A percentile compares a stretch with the other conserved stretches of the same genome.
Conservation (phyloP, 2,797 vertebrate species). For the Centropyge bicolor region DNA sequence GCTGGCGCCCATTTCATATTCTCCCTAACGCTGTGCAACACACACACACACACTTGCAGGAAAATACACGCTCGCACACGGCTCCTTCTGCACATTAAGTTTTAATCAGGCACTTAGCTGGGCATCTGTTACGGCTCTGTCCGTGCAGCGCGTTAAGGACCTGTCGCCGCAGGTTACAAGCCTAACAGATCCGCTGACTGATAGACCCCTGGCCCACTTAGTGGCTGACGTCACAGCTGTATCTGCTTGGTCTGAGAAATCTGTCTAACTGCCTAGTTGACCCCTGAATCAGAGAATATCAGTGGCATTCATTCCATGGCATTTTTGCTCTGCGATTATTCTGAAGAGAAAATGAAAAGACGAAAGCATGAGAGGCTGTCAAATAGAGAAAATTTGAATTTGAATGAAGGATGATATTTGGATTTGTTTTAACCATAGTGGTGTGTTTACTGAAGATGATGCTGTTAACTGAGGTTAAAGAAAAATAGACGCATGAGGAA, state of each 20-base stretch:
- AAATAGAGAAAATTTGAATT: not conserved
- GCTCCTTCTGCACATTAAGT: constrained; percentile 84
- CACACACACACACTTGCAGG: constrained; percentile 37
- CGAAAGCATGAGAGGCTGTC: not conserved
- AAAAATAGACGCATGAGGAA: not conserved
- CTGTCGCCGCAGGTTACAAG: constrained; percentile 80
- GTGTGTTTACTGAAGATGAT: constrained; percentile 1
- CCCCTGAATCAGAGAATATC: constrained; percentile 33
- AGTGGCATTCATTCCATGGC: constrained; percentile 11
- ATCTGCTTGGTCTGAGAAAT: constrained; percentile 39
- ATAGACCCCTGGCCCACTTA: constrained; percentile 81
- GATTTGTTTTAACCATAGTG: constrained; percentile 4
- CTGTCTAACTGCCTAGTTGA: constrained; percentile 40
- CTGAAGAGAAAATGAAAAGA: constrained; percentile 12
- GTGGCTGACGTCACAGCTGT: constrained; percentile 63
- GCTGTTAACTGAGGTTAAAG: not conserved
- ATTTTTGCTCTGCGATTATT: constrained; percentile 12
- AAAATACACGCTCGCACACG: constrained; percentile 46
- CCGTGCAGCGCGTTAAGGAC: constrained; percentile 76
- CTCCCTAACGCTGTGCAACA: constrained; percentile 50
- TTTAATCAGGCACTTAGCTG: constrained; percentile 88
- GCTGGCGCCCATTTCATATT: constrained; percentile 77
- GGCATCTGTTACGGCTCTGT: constrained; percentile 87
- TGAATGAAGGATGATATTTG: not conserved
- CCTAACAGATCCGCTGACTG: constrained; percentile 77